Evolutionary conservation across 2,888 invertebrate genomes (phyloP), one percentile per base, ranked within the genome.

Genomic region (Cosmorhoe ocellata): DNA sequence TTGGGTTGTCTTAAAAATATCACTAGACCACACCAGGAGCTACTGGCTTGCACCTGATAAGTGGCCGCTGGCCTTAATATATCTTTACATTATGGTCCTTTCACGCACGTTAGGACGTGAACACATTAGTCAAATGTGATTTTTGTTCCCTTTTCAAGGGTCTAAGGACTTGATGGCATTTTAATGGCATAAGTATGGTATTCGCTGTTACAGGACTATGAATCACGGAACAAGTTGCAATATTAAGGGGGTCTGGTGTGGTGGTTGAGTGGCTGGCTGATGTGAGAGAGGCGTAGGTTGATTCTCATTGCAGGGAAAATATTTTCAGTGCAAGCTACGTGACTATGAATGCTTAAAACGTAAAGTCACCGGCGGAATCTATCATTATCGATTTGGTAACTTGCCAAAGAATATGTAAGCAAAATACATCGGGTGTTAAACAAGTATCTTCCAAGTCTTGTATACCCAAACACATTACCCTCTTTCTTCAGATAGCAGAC

Each of bases 111-210:
- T 42, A 51, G 32, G 38, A 39, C 10, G 38, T 14, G 30, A 13
- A 10, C 34, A 31, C 51, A 51, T 53, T 48, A 48, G 43, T 53
- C 48, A 48, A 40, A 48, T 40, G 47, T 31, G 30, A 52, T 31
- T 34, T n/a, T 43, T 40, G 36, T 31, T 53, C 36, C 22, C 47
- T 52, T 43, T 48, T 22, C 10, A 34, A 27, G 34, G 40, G 18
- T 49, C 18, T 45, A 51, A 56, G 28, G 37, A 42, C 24, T 18
- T 69, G 64, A 67, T 61, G 65, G 51, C 37, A 60, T 68, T 58
- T 58, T 68, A 64, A 68, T 64, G 67, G 59, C 62, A 59, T 56
- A 56, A 64, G 56, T 48, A 43, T 33, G 18, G 27, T 13, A 13
- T 26, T 6, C 12, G 10, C 28, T 33, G n/a, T 27, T 24, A 26